These are phyloP conservation scores for Brachymystax lenok DNA, from an alignment of 2,797 vertebrate genomes.

Conservation along the genomic window DNA sequence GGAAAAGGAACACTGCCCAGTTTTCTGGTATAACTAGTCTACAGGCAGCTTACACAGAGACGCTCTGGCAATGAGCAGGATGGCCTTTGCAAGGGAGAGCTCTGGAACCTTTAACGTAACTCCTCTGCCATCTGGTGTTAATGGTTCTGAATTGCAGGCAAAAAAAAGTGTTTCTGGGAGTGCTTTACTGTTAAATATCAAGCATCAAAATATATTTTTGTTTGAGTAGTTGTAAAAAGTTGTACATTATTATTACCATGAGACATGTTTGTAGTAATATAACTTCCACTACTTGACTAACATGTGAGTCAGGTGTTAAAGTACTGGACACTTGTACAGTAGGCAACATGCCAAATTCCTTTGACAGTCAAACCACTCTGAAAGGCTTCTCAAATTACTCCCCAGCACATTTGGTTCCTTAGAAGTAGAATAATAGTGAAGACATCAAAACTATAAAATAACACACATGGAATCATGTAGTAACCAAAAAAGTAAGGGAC, in stretches of 20 bases:
- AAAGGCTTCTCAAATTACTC: no score
- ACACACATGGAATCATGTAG: no score
- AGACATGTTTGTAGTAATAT: no score
- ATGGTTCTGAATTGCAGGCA: not conserved
- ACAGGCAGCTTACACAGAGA: not conserved
- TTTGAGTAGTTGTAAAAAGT: no score
- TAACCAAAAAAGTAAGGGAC: no score
- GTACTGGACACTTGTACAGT: not conserved
- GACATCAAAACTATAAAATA: no score
- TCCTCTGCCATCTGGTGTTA: not conserved
- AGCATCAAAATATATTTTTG: no score
- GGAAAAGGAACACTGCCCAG: not conserved
- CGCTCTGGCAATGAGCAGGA: not conserved
- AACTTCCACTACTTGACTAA: no score
- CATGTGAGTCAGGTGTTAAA: no score
- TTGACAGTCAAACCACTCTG: not conserved
- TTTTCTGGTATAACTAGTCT: not conserved
- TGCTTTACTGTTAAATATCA: not conserved
- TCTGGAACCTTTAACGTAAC: not conserved
- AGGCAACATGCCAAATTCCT: not conserved
- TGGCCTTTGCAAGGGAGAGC: not conserved
- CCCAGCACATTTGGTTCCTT: no score
- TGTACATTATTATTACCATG: no score
- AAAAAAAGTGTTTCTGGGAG: not conserved
- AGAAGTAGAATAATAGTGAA: no score